Evolutionary conservation across 2,888 invertebrate genomes (phyloP), one percentile per base, ranked within the genome.

Genomic region (Drosophila yooni): DNA sequence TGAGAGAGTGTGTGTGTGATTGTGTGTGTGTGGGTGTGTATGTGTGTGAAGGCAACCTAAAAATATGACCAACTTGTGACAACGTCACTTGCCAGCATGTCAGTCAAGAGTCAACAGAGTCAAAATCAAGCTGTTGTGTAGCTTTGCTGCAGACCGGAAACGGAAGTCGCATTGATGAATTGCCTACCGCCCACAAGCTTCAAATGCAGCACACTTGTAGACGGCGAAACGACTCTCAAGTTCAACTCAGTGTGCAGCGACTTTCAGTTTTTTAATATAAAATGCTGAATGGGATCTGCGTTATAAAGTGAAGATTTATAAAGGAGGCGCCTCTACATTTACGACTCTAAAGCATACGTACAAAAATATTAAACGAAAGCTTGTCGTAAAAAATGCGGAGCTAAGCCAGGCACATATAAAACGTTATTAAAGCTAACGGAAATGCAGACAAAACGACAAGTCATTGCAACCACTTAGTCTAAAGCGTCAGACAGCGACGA

Each of bases 111-210:
- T 52, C 77, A 77, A 60, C 70, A 77, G 51, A 71, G 76, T 84
- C 70, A 73, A 74, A 88, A 81, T 88, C 69, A 80, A 74, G 74
- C 75, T 72, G 70, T 74, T 82, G 82, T 74, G 53, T 64, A 48
- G 74, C 69, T 74, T 64, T 79, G 65, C 69, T 67, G 70, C 59
- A 70, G 69, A 77, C 87, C 78, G 84, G 87, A 90, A 90, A 60
- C 88, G 89, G 90, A 90, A 90, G 87, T 84, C 72, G 70, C 82
- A 68, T 67, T 77, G 86, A 86, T 88, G 86, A 86, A 86, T 90
- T 86, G 83, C 72, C 65, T 50, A 40, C 57, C 52, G 60, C 38
- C 34, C 25, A 18, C 40, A 29, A 51, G 29, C 33, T 38, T 57
- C 27, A 40, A 43, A 8, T 56, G 51, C 46, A 50, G 18, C 51